Conservation (phyloP, 2,113 vertebrate species). For the Trichechus manatus region DNA sequence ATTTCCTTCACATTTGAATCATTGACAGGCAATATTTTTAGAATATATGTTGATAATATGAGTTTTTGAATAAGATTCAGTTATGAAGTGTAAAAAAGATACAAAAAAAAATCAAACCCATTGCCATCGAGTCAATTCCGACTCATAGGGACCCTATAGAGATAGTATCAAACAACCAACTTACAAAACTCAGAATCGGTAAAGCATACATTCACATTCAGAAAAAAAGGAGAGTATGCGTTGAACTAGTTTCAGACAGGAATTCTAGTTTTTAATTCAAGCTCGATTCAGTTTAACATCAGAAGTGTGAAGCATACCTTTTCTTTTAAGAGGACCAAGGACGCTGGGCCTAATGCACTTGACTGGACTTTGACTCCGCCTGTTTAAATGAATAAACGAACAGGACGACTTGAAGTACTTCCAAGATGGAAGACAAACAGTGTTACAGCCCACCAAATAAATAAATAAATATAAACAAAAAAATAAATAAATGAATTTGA, state of each 20-base stretch:
- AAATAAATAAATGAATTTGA: slow-evolving; percentile 36
- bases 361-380: slow-evolving; percentile 97
- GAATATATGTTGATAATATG: slow-evolving; percentile 52
- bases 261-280: slow-evolving; percentile 62
- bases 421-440: slow-evolving; percentile 19
- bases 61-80: slow-evolving; percentile 50
- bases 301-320: slow-evolving; percentile 90
- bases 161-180: slow-evolving; percentile 48
- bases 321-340: slow-evolving; percentile 96
- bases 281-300: slow-evolving; percentile 13
- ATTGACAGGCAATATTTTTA: slow-evolving; percentile 47
- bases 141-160: no score
- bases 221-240: slow-evolving; percentile 45
- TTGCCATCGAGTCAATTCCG: no score
- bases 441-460: slow-evolving; percentile 28
- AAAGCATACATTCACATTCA: slow-evolving; percentile 42
- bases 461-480: slow-evolving; percentile 33
- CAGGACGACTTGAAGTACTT: slow-evolving; percentile 57
- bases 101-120: background rate
- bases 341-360: slow-evolving; percentile 98
- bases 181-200: background rate
- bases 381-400: slow-evolving; percentile 86
- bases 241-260: background rate
- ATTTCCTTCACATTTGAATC: slow-evolving; percentile 64
- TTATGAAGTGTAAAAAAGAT: slow-evolving; percentile 42